A percentile compares a stretch with the other conserved stretches of the same genome.
Conservation (phyloP, 1,140 invertebrate genomes). For the Macrostomum lignano region DNA sequence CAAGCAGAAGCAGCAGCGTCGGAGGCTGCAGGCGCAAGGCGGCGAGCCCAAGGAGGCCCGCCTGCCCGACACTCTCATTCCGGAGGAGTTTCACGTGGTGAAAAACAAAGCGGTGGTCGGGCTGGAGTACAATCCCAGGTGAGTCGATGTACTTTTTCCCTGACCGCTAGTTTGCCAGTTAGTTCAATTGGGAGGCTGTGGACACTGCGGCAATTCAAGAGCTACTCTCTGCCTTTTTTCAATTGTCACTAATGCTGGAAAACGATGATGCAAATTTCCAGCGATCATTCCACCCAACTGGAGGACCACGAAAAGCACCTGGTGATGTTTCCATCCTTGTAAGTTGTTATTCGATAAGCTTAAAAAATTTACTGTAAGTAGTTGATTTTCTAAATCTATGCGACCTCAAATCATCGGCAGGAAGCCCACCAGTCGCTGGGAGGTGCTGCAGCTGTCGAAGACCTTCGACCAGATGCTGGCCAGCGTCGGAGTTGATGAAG, state of each 20-base stretch:
- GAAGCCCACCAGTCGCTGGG: conserved; percentile 21
- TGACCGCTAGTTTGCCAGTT: not conserved
- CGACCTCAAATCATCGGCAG: conserved; percentile 10
- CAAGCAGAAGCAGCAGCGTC: not conserved
- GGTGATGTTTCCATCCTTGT: conserved; percentile 25
- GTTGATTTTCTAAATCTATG: no score
- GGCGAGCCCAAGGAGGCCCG: conserved; percentile 3
- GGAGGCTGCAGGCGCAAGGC: not conserved
- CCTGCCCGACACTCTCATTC: conserved; percentile 20
- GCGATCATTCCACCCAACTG: conserved; percentile 18
- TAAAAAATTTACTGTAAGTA: not conserved
- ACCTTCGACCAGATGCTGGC: conserved; percentile 21
- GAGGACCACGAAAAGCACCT: conserved; percentile 25
- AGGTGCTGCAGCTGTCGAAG: conserved; percentile 20
- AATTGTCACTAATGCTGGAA: no score
- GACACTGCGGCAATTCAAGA: conserved; percentile 9
- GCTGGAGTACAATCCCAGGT: conserved; percentile 11
- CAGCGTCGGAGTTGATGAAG: conserved; percentile 18
- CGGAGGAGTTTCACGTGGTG: conserved; percentile 25
- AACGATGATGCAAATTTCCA: no score
- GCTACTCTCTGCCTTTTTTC: no score
- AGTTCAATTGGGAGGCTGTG: not conserved
- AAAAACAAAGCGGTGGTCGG: conserved; percentile 25
- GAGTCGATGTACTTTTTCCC: not conserved
- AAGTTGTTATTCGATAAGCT: conserved; percentile 10